phyloP scores from a whole-genome alignment of 2,888 invertebrate genomes.

The Agonopterix heracliana region DNA sequence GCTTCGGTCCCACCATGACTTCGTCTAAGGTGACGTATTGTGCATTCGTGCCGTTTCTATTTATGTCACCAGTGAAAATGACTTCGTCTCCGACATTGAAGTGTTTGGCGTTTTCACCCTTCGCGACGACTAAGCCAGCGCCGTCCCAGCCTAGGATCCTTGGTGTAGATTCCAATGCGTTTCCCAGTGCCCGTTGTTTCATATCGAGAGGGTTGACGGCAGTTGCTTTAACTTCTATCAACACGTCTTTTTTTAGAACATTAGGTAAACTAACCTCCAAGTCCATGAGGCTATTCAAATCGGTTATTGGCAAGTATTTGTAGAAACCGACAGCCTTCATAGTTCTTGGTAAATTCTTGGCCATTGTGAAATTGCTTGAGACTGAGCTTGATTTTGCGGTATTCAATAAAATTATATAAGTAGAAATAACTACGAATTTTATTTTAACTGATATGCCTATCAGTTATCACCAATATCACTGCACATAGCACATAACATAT shows the following conservation, averaged over 20 bases:
- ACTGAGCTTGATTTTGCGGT: no score
- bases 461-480: no score
- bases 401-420: background rate
- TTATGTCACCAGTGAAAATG: conserved; percentile 51
- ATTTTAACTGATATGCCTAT: no score
- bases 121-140: conserved; percentile 50
- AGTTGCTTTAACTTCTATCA: conserved; percentile 59
- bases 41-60: conserved; percentile 54
- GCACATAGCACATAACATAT: no score
- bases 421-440: no score
- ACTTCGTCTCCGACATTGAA: conserved; percentile 59
- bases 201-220: conserved; percentile 62
- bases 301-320: conserved; percentile 57
- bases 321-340: conserved; percentile 64
- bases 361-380: conserved; percentile 1
- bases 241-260: conserved; percentile 39
- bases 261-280: conserved; percentile 46
- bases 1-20: conserved; percentile 47
- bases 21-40: conserved; percentile 55
- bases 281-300: conserved; percentile 51
- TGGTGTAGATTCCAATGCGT: conserved; percentile 38
- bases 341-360: conserved; percentile 37
- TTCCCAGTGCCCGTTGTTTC: conserved; percentile 58
- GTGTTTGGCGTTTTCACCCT: conserved; percentile 36
- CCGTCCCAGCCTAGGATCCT: conserved; percentile 63